Evolutionary conservation across 2,113 vertebrate species (phyloP), one percentile per base, ranked within the genome.

Genomic region (Atractosteus spatula): DNA sequence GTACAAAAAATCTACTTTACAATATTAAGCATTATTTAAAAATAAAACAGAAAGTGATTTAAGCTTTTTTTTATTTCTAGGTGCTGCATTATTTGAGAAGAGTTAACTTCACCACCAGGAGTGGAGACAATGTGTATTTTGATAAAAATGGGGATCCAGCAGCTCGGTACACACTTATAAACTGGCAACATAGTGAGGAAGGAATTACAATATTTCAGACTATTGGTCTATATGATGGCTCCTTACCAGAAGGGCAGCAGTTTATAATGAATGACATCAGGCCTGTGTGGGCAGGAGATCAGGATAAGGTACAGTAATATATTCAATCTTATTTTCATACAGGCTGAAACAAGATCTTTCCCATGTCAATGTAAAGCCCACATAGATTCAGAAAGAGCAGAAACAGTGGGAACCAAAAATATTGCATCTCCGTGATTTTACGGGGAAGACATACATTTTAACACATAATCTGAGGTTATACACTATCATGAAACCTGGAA

Each of bases 1-100:
- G 89, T 92, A 78, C 74, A 75, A 41, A 13, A 42, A 44, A 47
- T 51, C 47, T 5, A 51, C 47, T 10, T 51, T 7, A 51, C 8
- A 10, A 5, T 51, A 5, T 51, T 51, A 5, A 5, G 47, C 8
- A 51, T 5, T 51, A 51, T 51, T 7, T 10, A 1, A 10, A 51
- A 51, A 10, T 51, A 7, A 5, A 51, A 7, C 5, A 51, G 5
- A 7, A 10, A 51, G 8, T 51, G 47, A 51, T 51, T 7, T 14
- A 29, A 10, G 65, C n/a, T 14, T 4, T 29, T 29, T 29, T 45
- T 5, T 47, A 13, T 42, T 3, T 41, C 3, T 41, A 67, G 71
- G 63, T 73, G 6, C 29, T 73, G 2, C 63, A 73, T 55, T 55
- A 67, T 8, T 17, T 73, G 54, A 67, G 67, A 57, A 10, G 14